phyloP scores from a whole-genome alignment of 2,888 invertebrate species.

The Harmothoe impar region DNA sequence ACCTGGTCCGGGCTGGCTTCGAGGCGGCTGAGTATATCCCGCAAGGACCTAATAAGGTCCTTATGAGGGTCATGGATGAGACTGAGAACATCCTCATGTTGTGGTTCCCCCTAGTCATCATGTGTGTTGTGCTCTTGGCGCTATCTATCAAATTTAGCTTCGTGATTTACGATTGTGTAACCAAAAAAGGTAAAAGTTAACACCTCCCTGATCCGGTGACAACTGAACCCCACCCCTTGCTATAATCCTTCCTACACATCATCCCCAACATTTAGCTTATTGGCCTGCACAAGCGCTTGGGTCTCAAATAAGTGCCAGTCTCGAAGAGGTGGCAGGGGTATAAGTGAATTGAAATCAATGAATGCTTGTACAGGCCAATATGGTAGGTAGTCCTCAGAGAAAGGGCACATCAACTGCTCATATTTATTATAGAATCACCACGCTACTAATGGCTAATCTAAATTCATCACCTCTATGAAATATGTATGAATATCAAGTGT shows the following conservation, averaged over 20 bases:
- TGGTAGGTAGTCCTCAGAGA: background rate
- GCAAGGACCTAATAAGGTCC: slow-evolving; percentile 70
- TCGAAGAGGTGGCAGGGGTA: no score
- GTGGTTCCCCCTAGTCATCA: slow-evolving; percentile 71
- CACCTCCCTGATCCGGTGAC: background rate
- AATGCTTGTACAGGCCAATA: no score
- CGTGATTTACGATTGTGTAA: slow-evolving; percentile 29
- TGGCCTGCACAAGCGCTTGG: background rate
- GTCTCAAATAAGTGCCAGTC: no score
- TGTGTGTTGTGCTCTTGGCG: slow-evolving; percentile 69
- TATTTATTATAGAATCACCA: background rate
- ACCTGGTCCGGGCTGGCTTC: slow-evolving; percentile 71
- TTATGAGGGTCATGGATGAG: slow-evolving; percentile 71
- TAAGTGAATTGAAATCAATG: no score
- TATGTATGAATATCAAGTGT: background rate
- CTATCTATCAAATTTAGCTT: slow-evolving; percentile 66
- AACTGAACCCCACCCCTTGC: background rate
- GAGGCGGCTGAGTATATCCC: slow-evolving; percentile 72
- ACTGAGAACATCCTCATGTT: slow-evolving; percentile 70
- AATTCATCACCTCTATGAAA: background rate
- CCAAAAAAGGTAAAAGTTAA: background rate
- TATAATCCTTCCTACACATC: background rate
- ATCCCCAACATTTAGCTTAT: no score
- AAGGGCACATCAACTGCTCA: background rate
- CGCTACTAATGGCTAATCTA: background rate